phyloP scores from a whole-genome alignment of 2,888 invertebrate genomes.

The Cerastis leucographa region DNA sequence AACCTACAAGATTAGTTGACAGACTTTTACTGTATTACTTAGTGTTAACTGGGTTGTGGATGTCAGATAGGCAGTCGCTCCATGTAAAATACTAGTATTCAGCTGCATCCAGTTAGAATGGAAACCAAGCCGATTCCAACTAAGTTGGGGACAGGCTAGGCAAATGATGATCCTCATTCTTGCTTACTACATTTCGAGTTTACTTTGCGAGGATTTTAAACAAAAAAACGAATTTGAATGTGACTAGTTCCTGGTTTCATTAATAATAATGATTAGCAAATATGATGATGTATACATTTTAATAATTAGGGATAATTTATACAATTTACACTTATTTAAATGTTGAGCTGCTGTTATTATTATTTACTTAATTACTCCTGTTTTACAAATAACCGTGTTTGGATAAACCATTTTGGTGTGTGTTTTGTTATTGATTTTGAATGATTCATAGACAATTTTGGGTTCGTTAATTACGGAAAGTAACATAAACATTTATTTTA shows the following conservation, averaged over 20 bases:
- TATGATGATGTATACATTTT: conserved; percentile 32
- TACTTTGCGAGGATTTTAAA: neutral
- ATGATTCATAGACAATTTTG: neutral
- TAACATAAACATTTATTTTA: neutral
- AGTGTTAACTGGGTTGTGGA: no score
- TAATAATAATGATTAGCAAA: conserved; percentile 42
- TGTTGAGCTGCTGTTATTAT: neutral
- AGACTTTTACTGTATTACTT: no score
- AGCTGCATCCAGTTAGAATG: no score
- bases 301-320: conserved; percentile 27
- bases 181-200: neutral
- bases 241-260: neutral
- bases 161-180: no score
- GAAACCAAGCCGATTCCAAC: no score
- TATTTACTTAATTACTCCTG: neutral
- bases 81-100: no score
- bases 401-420: neutral
- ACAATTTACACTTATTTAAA: neutral
- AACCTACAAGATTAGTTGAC: no score
- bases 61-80: no score
- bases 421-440: conserved; percentile 12
- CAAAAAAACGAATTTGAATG: conserved; percentile 1
- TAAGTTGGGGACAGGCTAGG: no score
- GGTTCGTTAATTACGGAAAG: neutral
- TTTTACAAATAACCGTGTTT: conserved; percentile 25